phyloP scores from a whole-genome alignment of 1,140 invertebrate species.

The Heliconius hewitsoni region DNA sequence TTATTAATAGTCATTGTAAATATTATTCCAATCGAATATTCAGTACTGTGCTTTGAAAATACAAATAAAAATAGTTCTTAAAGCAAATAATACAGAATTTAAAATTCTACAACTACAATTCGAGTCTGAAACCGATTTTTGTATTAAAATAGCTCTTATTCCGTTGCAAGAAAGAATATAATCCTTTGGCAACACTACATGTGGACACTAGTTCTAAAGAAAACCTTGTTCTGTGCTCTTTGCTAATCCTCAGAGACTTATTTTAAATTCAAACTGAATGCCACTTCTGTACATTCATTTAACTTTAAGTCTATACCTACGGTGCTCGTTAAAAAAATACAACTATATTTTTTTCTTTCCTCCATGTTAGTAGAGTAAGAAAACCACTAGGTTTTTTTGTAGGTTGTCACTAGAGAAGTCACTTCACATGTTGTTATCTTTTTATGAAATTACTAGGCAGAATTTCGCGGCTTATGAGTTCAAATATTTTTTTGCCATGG shows the following conservation, averaged over 20 bases:
- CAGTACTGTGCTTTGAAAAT: not conserved
- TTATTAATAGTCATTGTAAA: conserved; percentile 7
- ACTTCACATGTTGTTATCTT: no score
- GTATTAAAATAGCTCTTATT: not conserved
- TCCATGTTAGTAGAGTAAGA: not conserved
- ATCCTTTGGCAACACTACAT: not conserved
- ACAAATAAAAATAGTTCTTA: not conserved
- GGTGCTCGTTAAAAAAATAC: not conserved
- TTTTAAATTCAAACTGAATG: conserved; percentile 30
- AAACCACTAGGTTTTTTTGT: not conserved
- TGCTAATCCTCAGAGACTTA: conserved; percentile 27
- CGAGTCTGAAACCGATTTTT: not conserved
- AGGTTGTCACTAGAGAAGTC: no score
- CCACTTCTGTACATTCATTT: not conserved
- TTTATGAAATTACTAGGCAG: no score
- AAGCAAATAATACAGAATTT: not conserved
- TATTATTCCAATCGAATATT: conserved; percentile 1
- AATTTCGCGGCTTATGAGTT: no score
- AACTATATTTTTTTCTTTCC: not conserved
- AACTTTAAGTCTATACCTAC: not conserved
- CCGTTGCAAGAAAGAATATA: not conserved
- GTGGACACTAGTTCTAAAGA: conserved; percentile 19
- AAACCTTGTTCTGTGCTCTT: conserved; percentile 25
- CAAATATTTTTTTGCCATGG: not conserved
- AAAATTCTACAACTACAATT: not conserved